Percentiles rank a stretch among this genome's conserved stretches.
These are phyloP conservation scores for Cataglyphis livida DNA, from an alignment of 2,888 invertebrate genomes.

Conservation along the genomic window DNA sequence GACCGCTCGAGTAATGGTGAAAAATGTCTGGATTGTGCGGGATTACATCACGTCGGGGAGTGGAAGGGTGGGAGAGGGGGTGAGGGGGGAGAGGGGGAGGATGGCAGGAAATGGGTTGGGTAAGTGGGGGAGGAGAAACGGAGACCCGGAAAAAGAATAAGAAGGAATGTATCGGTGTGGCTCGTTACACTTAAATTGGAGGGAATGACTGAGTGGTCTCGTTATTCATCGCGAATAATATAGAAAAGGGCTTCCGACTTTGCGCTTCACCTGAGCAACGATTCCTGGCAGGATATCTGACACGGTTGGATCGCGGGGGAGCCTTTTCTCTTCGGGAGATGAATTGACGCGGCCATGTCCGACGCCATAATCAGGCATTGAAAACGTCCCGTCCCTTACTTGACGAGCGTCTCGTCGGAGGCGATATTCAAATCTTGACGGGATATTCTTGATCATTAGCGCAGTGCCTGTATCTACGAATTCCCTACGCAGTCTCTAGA, in stretches of 20 bases:
- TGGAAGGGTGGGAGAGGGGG: slow-evolving; percentile 39
- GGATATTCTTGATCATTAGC: slow-evolving; percentile 43
- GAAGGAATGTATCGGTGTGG: slow-evolving; percentile 85
- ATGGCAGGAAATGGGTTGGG: slow-evolving; percentile 66
- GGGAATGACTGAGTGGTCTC: slow-evolving; percentile 85
- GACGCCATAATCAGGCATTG: slow-evolving; percentile 65
- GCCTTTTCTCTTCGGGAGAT: slow-evolving; percentile 59
- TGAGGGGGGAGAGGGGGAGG: slow-evolving; percentile 13
- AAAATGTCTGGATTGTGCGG: slow-evolving; percentile 85
- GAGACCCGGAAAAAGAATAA: slow-evolving; percentile 82
- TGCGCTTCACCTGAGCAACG: slow-evolving; percentile 66
- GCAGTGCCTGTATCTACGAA: background rate
- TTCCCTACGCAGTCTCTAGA: background rate
- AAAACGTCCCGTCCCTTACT: slow-evolving; percentile 51
- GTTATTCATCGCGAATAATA: slow-evolving; percentile 85
- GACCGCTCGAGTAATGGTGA: slow-evolving; percentile 84
- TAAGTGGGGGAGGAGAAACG: slow-evolving; percentile 72
- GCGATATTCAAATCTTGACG: slow-evolving; percentile 46
- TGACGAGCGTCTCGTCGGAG: slow-evolving; percentile 22
- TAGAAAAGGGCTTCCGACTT: slow-evolving; percentile 79
- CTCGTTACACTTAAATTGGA: slow-evolving; percentile 86
- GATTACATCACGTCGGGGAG: slow-evolving; percentile 81
- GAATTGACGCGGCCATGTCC: slow-evolving; percentile 68
- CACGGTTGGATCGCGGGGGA: slow-evolving; percentile 59
- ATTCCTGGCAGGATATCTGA: slow-evolving; percentile 68